Conservation (phyloP, 2,888 invertebrate species). For the Nemotelus nigrinus region DNA sequence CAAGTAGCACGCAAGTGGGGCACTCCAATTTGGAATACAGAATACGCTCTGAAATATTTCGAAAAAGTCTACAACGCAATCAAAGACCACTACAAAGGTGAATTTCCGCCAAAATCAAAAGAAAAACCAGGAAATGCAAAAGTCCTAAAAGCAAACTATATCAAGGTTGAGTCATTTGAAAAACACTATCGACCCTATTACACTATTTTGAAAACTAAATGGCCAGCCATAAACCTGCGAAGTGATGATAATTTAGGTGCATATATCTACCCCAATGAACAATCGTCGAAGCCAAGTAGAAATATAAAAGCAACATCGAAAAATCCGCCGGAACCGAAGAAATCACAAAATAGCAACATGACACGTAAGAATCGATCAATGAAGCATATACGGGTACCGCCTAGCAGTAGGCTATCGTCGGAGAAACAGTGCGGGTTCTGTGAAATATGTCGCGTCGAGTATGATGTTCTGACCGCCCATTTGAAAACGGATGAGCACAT, state of each 20-base stretch:
- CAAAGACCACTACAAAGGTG: constrained; percentile 55
- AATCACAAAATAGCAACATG: constrained; percentile 54
- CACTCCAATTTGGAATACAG: constrained; percentile 68
- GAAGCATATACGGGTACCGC: constrained; percentile 45
- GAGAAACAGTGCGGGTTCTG: constrained; percentile 74
- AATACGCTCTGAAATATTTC: constrained; percentile 72
- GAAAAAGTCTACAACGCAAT: constrained; percentile 73
- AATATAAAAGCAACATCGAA: constrained; percentile 4
- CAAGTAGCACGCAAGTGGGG: constrained; percentile 68
- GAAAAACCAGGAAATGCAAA: constrained; percentile 64
- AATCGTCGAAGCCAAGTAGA: neutral
- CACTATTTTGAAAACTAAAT: constrained; percentile 61
- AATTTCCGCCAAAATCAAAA: constrained; percentile 54
- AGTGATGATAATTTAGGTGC: constrained; percentile 49
- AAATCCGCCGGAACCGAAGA: constrained; percentile 15
- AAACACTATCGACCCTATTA: constrained; percentile 63
- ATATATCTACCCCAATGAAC: constrained; percentile 47
- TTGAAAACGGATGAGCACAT: constrained; percentile 79
- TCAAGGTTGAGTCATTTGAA: constrained; percentile 73
- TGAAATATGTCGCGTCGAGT: constrained; percentile 82
- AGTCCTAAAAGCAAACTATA: constrained; percentile 73
- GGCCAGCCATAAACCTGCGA: constrained; percentile 62
- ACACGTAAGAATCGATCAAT: constrained; percentile 62
- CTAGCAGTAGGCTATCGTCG: constrained; percentile 53
- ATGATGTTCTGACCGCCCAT: constrained; percentile 75